Percentiles rank a stretch among this genome's conserved stretches.
Evolutionary conservation across 1,140 invertebrate genomes (phyloP).

Genomic region (Meloidogyne hapla): DNA sequence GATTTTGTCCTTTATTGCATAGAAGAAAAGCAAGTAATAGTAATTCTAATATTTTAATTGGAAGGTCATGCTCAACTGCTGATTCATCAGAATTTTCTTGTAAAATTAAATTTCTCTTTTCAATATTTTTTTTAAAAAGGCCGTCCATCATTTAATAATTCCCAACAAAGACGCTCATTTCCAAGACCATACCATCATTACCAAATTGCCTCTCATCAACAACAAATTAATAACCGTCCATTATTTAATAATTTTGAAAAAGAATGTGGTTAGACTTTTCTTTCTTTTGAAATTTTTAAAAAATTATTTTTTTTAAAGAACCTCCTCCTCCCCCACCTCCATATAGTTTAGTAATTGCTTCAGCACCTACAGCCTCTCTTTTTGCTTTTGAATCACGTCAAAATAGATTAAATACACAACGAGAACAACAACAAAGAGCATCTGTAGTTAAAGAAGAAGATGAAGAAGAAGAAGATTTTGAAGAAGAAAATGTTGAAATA

Average conservation of each 20-base stretch:
- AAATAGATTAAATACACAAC: slow-evolving; percentile 1
- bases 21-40: slow-evolving; percentile 20
- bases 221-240: not conserved
- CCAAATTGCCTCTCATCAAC: not conserved
- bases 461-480: not conserved
- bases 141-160: not conserved
- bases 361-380: not conserved
- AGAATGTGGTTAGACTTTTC: no score
- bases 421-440: not conserved
- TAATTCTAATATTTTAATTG: not conserved
- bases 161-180: not conserved
- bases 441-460: slow-evolving; percentile 3
- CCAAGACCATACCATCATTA: not conserved
- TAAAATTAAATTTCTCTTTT: not conserved
- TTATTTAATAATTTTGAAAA: not conserved
- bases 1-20: slow-evolving; percentile 26
- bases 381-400: not conserved
- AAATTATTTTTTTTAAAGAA: not conserved
- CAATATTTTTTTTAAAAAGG: not conserved
- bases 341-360: not conserved
- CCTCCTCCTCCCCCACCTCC: not conserved
- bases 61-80: not conserved
- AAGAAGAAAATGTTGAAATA: not conserved
- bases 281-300: no score
- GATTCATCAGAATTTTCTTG: slow-evolving; percentile 20